Evolutionary conservation across 1,140 invertebrate genomes (phyloP).

Genomic region (Eufriesea mexicana): DNA sequence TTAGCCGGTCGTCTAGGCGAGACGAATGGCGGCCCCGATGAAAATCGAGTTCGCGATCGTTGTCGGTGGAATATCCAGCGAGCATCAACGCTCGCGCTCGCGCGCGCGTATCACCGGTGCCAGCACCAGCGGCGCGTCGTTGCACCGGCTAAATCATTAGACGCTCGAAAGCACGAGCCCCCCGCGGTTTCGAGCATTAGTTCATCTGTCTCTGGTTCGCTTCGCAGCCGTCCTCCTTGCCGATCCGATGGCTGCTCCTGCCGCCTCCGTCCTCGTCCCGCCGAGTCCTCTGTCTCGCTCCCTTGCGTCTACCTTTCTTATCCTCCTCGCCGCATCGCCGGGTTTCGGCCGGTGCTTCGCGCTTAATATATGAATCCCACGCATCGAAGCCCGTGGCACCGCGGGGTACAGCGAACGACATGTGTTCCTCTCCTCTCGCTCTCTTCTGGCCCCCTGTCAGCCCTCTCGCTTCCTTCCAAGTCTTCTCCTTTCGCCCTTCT

Average conservation of each 20-base stretch:
- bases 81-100: slow-evolving; percentile 4
- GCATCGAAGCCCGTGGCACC: slow-evolving; percentile 78
- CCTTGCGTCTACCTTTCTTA: slow-evolving; percentile 48
- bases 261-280: slow-evolving; percentile 35
- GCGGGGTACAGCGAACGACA: slow-evolving; percentile 81
- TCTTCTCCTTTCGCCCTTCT: slow-evolving; percentile 19
- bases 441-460: not conserved
- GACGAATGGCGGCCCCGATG: slow-evolving; percentile 70
- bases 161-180: slow-evolving; percentile 77
- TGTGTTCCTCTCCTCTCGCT: slow-evolving; percentile 77
- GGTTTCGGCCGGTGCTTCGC: slow-evolving; percentile 64
- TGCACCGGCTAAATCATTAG: slow-evolving; percentile 80
- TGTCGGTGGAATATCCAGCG: slow-evolving; percentile 47
- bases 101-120: slow-evolving; percentile 57
- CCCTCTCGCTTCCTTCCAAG: slow-evolving; percentile 15
- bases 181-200: slow-evolving; percentile 78
- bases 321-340: slow-evolving; percentile 53
- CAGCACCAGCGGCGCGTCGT: slow-evolving; percentile 62
- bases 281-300: slow-evolving; percentile 44
- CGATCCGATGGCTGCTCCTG: slow-evolving; percentile 48
- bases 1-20: slow-evolving; percentile 35
- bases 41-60: slow-evolving; percentile 74
- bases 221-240: slow-evolving; percentile 69
- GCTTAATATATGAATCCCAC: slow-evolving; percentile 80
- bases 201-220: slow-evolving; percentile 79